These are phyloP conservation scores for Sula dactylatra DNA, from an alignment of 2,113 vertebrate species.

Conservation along the genomic window DNA sequence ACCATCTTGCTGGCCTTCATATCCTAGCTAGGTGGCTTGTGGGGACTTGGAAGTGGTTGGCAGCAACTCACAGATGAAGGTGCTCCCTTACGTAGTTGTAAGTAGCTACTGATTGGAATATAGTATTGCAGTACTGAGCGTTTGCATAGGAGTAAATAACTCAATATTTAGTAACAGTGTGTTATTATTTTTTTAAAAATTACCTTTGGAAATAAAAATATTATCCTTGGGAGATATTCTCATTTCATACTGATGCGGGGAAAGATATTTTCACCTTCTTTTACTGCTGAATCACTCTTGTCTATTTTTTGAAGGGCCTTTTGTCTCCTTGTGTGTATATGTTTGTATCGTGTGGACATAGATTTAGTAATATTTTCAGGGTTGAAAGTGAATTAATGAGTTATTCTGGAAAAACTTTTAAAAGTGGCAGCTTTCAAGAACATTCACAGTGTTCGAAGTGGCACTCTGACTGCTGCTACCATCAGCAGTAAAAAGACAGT, in stretches of 20 bases:
- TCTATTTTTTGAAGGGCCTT: neutral
- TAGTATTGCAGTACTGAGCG: neutral
- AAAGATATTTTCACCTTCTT: neutral
- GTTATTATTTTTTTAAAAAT: neutral
- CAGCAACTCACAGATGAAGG: neutral
- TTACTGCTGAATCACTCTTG: neutral
- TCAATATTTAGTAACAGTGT: neutral
- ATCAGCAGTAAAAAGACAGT: neutral
- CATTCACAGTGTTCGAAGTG: neutral
- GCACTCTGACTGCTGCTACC: neutral
- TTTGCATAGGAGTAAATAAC: neutral
- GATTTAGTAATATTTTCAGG: neutral
- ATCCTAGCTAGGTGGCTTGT: neutral
- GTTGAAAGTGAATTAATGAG: neutral
- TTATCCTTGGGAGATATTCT: neutral
- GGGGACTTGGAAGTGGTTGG: neutral
- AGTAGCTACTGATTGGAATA: neutral
- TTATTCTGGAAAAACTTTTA: neutral
- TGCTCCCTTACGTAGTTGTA: fast-evolving
- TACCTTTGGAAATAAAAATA: neutral
- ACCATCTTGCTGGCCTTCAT: neutral
- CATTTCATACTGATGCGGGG: neutral
- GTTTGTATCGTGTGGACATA: neutral
- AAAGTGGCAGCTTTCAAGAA: neutral
- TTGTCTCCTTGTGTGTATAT: neutral